Percentiles rank a stretch among this genome's conserved stretches.
phyloP scores from a whole-genome alignment of 2,113 vertebrate genomes.

The Gallinago undulata region DNA sequence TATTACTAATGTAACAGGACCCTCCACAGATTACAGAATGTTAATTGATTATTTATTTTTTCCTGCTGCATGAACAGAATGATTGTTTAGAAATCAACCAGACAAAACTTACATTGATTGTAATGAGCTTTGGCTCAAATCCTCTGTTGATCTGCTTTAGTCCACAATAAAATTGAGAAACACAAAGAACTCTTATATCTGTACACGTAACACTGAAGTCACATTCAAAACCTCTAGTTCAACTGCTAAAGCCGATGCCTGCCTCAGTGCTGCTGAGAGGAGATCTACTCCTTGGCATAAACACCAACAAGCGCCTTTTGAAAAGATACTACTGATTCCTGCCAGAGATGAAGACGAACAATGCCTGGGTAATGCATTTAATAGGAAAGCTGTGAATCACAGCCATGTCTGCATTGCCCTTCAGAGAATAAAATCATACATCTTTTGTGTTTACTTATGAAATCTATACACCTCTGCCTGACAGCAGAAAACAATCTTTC shows the following conservation, averaged over 20 bases:
- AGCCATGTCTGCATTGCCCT: background rate
- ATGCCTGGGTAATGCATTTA: background rate
- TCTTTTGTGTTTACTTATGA: background rate
- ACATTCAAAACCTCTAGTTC: background rate
- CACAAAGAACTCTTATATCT: slow-evolving; percentile 7
- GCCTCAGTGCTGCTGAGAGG: background rate
- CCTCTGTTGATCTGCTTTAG: slow-evolving; percentile 33
- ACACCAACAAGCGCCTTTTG: background rate
- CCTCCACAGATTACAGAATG: background rate
- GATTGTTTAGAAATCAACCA: background rate
- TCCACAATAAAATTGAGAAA: background rate
- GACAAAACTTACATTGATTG: slow-evolving; percentile 18
- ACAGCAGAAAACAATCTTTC: background rate
- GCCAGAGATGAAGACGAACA: background rate
- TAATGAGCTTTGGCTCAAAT: slow-evolving; percentile 50
- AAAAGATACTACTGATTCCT: background rate
- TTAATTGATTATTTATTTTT: background rate
- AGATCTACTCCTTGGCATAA: background rate
- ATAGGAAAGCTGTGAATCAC: background rate
- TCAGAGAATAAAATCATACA: background rate
- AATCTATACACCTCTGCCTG: background rate
- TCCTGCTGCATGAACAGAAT: background rate
- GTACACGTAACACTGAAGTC: background rate
- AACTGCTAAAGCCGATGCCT: background rate
- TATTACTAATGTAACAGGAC: background rate